phyloP scores from a whole-genome alignment of 2,113 vertebrate genomes.

The Elephas maximus region DNA sequence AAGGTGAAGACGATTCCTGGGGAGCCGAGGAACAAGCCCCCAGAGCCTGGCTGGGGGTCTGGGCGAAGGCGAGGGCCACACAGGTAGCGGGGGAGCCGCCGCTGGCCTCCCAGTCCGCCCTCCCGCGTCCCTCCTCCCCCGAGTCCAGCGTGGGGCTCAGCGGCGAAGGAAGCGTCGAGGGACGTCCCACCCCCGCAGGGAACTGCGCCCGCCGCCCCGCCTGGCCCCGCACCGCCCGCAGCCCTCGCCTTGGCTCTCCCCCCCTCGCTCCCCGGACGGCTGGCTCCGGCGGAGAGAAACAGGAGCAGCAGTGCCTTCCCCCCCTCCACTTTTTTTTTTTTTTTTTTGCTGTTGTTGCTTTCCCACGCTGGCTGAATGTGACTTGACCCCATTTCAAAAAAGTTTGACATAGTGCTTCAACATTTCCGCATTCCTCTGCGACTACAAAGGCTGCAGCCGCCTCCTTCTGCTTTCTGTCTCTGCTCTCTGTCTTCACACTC shows the following conservation, averaged over 20 bases:
- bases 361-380: slow-evolving; percentile 99
- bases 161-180: slow-evolving; percentile 59
- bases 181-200: slow-evolving; percentile 79
- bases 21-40: slow-evolving; percentile 37
- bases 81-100: slow-evolving; percentile 95
- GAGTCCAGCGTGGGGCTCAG: slow-evolving; percentile 66
- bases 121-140: slow-evolving; percentile 87
- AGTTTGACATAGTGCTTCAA: slow-evolving; percentile 98
- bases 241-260: slow-evolving; percentile 55
- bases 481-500: slow-evolving; percentile 94
- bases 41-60: slow-evolving; percentile 67
- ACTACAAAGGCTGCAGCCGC: slow-evolving; percentile 98
- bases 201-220: slow-evolving; percentile 71
- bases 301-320: slow-evolving; percentile 80
- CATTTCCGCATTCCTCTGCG: slow-evolving; percentile 99
- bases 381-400: slow-evolving; percentile 98
- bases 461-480: slow-evolving; percentile 96
- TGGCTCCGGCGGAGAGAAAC: slow-evolving; percentile 85
- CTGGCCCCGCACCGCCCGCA: slow-evolving; percentile 65
- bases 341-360: slow-evolving; percentile 89
- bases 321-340: slow-evolving; percentile 62
- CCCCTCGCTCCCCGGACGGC: slow-evolving; percentile 58
- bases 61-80: slow-evolving; percentile 92
- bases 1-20: slow-evolving; percentile 17
- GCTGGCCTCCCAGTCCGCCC: slow-evolving; percentile 76